Base-by-base conservation (phyloP, 2,888 invertebrate genomes). In the Acanthosepion esculentum region DNA sequence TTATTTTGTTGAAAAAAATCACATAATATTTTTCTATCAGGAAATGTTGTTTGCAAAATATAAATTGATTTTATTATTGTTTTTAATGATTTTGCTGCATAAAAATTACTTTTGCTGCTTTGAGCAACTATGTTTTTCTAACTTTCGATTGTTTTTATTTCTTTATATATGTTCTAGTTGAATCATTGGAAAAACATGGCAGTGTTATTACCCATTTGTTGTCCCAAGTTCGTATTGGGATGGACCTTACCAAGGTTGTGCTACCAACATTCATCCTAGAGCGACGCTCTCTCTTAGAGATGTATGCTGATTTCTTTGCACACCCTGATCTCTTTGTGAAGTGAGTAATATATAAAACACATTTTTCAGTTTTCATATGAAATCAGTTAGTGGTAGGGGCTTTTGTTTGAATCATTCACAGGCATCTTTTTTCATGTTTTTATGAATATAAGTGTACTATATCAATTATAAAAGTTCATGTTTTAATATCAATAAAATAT, bases 291-390 rank as follows among this genome's bases (percentile, higher is more conserved):
- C 98, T 99, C 91, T 98, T 99, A 94, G 99, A 99, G 98, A 99
- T 99, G 99, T 99, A 99, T 97, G 99, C 99, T 94, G 99, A 99
- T 98, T 99, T 99, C 97, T 99, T 99, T 98, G 99, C 99, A 26
- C 99, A 99, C 98, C 99, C 99, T 0, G 99, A 99, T 98, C 98
- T 99, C 96, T 99, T 99, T 98, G 98, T 98, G 95, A 98, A 98
- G 99, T 99, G 98, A 95, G 96, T 96, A 53, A 55, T 33, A 59
- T n/a, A 10, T 10, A n/a, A n/a, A 78, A 78, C n/a, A 78, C 33
- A n/a, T 78, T 78, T 78, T 12, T 10, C 23, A 41, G 41, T 78
- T 33, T 15, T n/a, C 12, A 78, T 23, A 20, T 23, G 23, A 59
- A 1, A 23, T 6, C 4, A 23, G 20, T 23, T 20, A 20, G 20